Evolutionary conservation across 2,113 vertebrate species (phyloP), one percentile per base, ranked within the genome.

Genomic region (Hylia prasina): DNA sequence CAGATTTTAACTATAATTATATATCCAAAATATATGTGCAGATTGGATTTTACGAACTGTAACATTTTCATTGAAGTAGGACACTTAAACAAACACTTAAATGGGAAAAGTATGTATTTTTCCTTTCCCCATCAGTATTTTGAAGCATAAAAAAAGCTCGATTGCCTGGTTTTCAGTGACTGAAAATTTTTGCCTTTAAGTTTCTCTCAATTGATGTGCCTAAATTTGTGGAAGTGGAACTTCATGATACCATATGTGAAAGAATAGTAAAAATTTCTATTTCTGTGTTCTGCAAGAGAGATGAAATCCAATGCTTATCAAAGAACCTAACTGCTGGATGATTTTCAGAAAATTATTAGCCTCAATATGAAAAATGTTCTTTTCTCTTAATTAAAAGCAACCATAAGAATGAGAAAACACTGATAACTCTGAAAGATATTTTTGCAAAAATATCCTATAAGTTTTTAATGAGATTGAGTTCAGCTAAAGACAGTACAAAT

Each of bases 331-430:
- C 4, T 51, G 11, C 42, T 60, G 35, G 23, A 45, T 25, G 7
- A 76, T 58, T 68, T 47, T 71, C 72, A 58, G 35, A 53, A 50
- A 80, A 76, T 50, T 31, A 7, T 64, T 68, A 71, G 33, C 4
- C 3, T 2, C 1, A 53, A 13, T 71, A 65, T 44, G 40, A 15
- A n/a, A 72, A 37, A 47, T 4, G 0, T 58, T n/a, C 2, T 71
- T 86, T 75, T 44, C 9, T 73, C 18, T 64, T 75, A 83, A 54
- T 68, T 86, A 86, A 83, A 72, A 86, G 4, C 47, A 89, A 42
- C 10, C 0, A 0, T 21, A 58, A 7, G 8, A 64, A 39, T 0
- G 4, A 68, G 10, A 54, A 94, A 58, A 58, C 15, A 35, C 47
- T 51, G 21, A 4, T 44, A 47, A 15, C 1, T 69, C 58, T 91